These are phyloP conservation scores for Thumatha senex DNA, from an alignment of 2,888 invertebrate genomes.

Conservation along the genomic window DNA sequence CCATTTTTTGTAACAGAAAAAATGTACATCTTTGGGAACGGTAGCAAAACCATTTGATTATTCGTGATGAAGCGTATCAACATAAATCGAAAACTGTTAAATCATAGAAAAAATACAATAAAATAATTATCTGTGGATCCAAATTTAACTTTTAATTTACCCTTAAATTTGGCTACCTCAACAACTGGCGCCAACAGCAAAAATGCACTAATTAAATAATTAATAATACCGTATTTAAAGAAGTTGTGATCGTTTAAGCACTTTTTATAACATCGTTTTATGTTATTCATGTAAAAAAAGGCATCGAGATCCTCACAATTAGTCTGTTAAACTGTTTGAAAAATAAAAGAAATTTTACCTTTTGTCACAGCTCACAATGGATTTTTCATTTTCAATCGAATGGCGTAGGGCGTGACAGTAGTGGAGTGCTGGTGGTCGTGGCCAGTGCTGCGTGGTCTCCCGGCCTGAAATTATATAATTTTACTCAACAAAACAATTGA, in stretches of 20 bases:
- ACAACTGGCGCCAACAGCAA: constrained; percentile 64
- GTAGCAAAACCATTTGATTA: constrained; percentile 75
- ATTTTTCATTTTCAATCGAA: constrained; percentile 48
- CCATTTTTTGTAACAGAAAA: constrained; percentile 47
- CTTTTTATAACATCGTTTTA: constrained; percentile 1
- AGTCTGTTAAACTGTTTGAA: constrained; percentile 7
- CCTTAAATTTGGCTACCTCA: constrained; percentile 36
- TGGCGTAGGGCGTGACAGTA: constrained; percentile 53
- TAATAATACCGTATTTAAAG: constrained; percentile 21
- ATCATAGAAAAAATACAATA: constrained; percentile 49
- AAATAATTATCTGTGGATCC: constrained; percentile 48
- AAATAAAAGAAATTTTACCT: constrained; percentile 19
- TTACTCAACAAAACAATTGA: constrained; percentile 69
- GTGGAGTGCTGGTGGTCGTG: constrained; percentile 15
- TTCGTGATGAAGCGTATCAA: constrained; percentile 65
- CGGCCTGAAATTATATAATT: constrained; percentile 75
- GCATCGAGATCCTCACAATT: constrained; percentile 1
- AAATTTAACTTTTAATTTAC: constrained; percentile 46
- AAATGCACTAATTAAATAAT: constrained; percentile 31
- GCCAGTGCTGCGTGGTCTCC: constrained; percentile 52
- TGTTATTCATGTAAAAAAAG: neutral
- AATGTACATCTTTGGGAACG: constrained; percentile 61
- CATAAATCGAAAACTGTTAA: constrained; percentile 74
- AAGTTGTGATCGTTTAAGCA: neutral
- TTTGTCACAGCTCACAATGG: constrained; percentile 30